These are phyloP conservation scores for Drosophila histrio DNA, from an alignment of 2,888 invertebrate species.

Conservation along the genomic window DNA sequence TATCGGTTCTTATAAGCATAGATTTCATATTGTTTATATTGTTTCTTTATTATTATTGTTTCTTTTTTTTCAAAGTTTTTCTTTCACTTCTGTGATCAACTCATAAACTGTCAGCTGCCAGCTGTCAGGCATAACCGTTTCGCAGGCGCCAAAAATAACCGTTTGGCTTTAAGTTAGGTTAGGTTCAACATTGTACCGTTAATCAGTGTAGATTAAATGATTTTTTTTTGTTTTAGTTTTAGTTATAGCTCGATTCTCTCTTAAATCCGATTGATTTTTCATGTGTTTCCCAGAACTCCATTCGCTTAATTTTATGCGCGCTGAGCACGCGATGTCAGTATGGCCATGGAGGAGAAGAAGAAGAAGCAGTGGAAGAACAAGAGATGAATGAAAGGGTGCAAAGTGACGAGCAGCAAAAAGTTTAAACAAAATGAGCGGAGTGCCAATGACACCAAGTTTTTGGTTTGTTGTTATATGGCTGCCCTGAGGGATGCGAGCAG, in stretches of 20 bases:
- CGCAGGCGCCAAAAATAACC: background rate
- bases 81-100: background rate
- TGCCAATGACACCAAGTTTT: conserved; percentile 58
- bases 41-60: background rate
- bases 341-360: background rate
- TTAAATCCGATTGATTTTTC: conserved; percentile 44
- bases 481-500: conserved; percentile 11
- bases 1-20: conserved; percentile 26
- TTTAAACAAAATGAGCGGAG: conserved; percentile 47
- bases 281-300: conserved; percentile 18
- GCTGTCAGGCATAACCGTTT: conserved; percentile 1
- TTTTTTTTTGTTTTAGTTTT: conserved; percentile 4
- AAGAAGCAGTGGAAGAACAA: background rate
- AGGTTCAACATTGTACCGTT: background rate
- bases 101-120: background rate
- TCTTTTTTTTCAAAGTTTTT: background rate
- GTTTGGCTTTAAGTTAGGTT: conserved; percentile 11
- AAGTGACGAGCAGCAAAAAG: conserved; percentile 37
- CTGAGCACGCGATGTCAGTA: conserved; percentile 32
- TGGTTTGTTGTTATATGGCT: conserved; percentile 50
- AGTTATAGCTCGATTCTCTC: conserved; percentile 9
- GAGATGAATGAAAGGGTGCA: conserved; percentile 7
- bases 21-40: conserved; percentile 11
- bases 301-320: conserved; percentile 40
- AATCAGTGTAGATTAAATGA: conserved; percentile 2